Conservation (phyloP, 1,140 invertebrate genomes). For the Eriosoma lanigerum region DNA sequence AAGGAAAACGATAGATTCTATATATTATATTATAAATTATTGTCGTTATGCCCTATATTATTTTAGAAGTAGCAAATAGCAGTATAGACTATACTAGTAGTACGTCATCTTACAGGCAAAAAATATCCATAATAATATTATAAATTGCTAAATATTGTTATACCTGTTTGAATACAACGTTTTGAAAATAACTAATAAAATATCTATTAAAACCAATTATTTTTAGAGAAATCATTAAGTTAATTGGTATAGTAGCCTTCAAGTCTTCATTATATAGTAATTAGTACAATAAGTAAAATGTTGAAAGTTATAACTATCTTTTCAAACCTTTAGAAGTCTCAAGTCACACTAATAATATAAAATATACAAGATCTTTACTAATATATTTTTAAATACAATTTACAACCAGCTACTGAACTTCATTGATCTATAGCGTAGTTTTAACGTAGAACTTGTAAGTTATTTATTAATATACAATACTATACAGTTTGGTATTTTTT, state of each 20-base stretch:
- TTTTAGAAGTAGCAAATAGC: no score
- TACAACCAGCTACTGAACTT: neutral
- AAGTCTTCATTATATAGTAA: neutral
- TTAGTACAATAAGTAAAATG: neutral
- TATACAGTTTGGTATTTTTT: neutral
- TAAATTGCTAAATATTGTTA: neutral
- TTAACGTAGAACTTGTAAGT: no score
- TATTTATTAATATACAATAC: neutral
- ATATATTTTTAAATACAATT: neutral
- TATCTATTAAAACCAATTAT: slow-evolving; percentile 1
- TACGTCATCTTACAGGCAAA: no score
- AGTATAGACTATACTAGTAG: no score
- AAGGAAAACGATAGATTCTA: no score
- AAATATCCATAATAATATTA: neutral
- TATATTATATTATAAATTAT: no score
- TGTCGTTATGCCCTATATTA: no score
- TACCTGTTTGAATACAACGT: neutral
- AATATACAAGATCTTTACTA: no score
- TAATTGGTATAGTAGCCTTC: neutral
- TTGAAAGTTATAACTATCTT: neutral
- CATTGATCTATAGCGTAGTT: no score
- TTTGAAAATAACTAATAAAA: neutral
- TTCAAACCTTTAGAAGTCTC: neutral
- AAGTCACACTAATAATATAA: no score
- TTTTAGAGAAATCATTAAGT: neutral